A percentile compares a stretch with the other conserved stretches of the same genome.
These are phyloP conservation scores for Augiades crinisus DNA, from an alignment of 2,888 invertebrate species.

Conservation along the genomic window DNA sequence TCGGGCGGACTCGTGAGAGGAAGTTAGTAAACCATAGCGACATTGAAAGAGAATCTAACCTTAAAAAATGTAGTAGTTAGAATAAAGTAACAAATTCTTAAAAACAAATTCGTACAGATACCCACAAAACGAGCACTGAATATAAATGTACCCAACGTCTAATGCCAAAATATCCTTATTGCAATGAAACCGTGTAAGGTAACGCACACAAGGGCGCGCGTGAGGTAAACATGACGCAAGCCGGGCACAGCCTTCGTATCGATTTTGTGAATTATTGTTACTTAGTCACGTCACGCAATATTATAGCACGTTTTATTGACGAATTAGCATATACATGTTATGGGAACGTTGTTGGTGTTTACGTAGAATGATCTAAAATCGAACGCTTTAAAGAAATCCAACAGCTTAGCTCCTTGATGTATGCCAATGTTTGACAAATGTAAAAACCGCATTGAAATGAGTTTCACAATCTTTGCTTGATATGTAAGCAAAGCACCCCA, in stretches of 20 bases:
- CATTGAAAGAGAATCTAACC: no score
- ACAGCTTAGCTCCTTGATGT: no score
- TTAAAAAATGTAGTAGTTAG: no score
- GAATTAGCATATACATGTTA: conserved; percentile 1
- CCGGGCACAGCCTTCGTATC: conserved; percentile 59
- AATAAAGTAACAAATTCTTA: no score
- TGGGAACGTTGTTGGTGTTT: background rate
- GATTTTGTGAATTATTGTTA: conserved; percentile 63
- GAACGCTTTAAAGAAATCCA: background rate
- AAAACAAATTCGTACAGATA: background rate
- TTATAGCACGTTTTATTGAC: conserved; percentile 14
- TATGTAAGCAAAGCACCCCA: no score
- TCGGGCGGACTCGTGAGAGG: no score
- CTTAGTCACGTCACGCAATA: conserved; percentile 69
- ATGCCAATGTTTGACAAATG: no score
- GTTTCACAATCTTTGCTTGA: no score
- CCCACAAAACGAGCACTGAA: background rate
- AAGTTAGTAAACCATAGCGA: no score
- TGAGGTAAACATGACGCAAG: conserved; percentile 65
- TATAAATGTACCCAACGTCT: background rate
- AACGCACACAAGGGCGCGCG: conserved; percentile 51
- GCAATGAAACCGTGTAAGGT: conserved; percentile 13
- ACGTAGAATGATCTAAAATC: no score
- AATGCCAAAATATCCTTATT: conserved; percentile 6
- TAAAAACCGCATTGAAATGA: no score